phyloP scores from a whole-genome alignment of 1,140 invertebrate genomes.

The Maniola jurtina region DNA sequence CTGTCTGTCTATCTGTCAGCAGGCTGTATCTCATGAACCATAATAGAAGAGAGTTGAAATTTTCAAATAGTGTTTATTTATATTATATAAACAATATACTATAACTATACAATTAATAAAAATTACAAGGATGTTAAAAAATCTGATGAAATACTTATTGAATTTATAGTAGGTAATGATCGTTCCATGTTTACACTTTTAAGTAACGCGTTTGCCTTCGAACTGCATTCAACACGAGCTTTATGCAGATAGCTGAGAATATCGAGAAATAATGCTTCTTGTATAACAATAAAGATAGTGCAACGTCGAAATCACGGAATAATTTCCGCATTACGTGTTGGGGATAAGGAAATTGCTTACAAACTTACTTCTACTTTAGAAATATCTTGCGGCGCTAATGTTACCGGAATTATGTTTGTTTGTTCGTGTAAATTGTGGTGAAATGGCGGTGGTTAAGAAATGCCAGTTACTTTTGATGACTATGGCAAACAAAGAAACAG shows the following conservation, averaged over 20 bases:
- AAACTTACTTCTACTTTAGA: conserved; percentile 36
- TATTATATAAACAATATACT: too few species aligned
- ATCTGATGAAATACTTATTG: too few species aligned
- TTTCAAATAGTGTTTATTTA: too few species aligned
- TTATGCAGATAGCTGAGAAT: conserved; percentile 33
- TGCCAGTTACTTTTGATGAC: conserved; percentile 6
- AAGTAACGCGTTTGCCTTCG: conserved; percentile 19
- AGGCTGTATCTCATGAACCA: too few species aligned
- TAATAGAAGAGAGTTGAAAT: too few species aligned
- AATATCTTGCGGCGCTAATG: conserved; percentile 34
- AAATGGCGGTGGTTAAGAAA: conserved; percentile 19
- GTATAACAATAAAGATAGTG: conserved; percentile 50
- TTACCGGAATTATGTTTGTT: conserved; percentile 32
- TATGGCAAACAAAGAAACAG: conserved; percentile 1
- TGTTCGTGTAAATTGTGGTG: conserved; percentile 26
- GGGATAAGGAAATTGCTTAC: conserved; percentile 42
- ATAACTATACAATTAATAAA: too few species aligned
- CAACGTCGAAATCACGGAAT: conserved; percentile 42
- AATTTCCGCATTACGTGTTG: conserved; percentile 47
- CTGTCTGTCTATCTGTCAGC: too few species aligned
- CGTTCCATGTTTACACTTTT: not conserved
- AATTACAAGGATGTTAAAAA: too few species aligned
- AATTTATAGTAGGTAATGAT: not conserved
- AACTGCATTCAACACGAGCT: conserved; percentile 35
- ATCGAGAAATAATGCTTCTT: conserved; percentile 45